phyloP scores from a whole-genome alignment of 2,113 vertebrate genomes.

The Ictalurus punctatus region DNA sequence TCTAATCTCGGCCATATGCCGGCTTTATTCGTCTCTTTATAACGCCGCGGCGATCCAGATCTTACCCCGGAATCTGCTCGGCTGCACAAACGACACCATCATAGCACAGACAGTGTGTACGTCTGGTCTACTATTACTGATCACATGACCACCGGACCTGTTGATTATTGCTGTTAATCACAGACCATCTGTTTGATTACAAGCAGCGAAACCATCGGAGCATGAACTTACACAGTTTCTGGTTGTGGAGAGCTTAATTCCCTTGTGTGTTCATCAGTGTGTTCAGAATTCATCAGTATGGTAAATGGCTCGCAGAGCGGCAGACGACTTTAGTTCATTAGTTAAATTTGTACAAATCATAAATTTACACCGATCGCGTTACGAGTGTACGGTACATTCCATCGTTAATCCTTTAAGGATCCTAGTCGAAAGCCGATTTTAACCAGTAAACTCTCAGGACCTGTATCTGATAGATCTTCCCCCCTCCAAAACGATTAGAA shows the following conservation, averaged over 20 bases:
- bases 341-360: not conserved
- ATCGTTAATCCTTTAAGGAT: not conserved
- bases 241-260: slow-evolving; percentile 30
- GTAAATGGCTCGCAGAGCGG: slow-evolving; percentile 13
- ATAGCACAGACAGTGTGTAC: not conserved
- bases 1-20: slow-evolving; percentile 6
- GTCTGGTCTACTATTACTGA: slow-evolving; percentile 12
- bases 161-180: slow-evolving; percentile 38
- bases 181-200: slow-evolving; percentile 45
- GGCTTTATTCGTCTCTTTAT: not conserved
- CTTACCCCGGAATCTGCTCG: not conserved
- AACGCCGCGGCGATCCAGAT: not conserved
- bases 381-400: not conserved
- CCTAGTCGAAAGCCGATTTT: not conserved
- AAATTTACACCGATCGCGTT: not conserved
- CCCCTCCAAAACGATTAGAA: too few relatives aligned
- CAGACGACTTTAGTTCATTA: slow-evolving; percentile 6
- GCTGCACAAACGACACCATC: not conserved
- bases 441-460: not conserved
- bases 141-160: slow-evolving; percentile 29
- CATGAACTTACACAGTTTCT: slow-evolving; percentile 34
- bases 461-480: not conserved
- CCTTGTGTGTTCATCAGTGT: slow-evolving; percentile 24
- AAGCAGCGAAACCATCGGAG: slow-evolving; percentile 27
- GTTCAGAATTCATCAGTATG: slow-evolving; percentile 34